Conservation (phyloP, 2,113 vertebrate species). For the Rhea americana region DNA sequence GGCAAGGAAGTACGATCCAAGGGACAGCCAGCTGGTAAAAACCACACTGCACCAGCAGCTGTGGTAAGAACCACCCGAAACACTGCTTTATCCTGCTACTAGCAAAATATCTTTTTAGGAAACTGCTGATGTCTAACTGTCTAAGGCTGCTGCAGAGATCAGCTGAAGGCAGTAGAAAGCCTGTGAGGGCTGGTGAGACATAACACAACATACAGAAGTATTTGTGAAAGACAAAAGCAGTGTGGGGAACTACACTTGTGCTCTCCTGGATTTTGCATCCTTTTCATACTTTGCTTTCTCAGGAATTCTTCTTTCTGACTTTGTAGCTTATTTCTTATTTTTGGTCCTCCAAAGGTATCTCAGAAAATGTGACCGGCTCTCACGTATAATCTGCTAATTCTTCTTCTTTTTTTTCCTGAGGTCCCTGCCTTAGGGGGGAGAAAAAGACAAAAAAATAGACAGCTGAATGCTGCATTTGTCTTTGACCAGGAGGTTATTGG, state of each 20-base stretch:
- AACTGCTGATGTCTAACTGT: accelerated
- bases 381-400: too few species aligned
- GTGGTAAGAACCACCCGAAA: background rate
- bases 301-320: background rate
- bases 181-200: background rate
- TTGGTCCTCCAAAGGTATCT: accelerated
- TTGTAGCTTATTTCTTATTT: background rate
- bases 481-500: accelerated
- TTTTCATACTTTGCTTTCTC: too few species aligned
- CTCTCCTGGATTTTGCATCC: background rate
- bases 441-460: background rate
- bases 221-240: background rate
- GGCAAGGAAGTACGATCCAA: background rate
- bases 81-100: background rate
- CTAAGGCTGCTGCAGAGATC: background rate
- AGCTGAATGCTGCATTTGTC: accelerated
- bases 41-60: accelerated
- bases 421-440: background rate
- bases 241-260: accelerated
- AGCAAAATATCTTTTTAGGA: background rate
- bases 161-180: background rate
- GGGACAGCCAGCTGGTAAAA: background rate
- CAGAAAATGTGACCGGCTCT: background rate
- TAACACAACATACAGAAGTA: accelerated
- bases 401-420: background rate